These are phyloP conservation scores for Hemichromis elongatus DNA, from an alignment of 2,113 vertebrate species.

Conservation along the genomic window DNA sequence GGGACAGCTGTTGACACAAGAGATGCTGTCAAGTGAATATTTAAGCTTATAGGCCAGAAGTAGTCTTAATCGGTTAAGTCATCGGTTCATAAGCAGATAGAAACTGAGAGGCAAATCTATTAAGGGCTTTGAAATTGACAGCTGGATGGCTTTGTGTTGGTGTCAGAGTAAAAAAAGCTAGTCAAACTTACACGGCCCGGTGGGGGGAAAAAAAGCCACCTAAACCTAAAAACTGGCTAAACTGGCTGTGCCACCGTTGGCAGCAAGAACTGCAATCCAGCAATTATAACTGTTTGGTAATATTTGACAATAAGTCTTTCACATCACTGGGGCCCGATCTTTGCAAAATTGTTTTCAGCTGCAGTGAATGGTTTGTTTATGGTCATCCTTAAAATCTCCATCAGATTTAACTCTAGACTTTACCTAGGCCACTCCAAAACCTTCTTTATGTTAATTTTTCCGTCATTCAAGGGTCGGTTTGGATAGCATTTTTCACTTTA, in stretches of 20 bases:
- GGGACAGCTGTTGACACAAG: slow-evolving; percentile 63
- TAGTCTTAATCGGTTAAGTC: background rate
- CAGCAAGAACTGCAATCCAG: background rate
- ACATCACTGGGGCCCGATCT: background rate
- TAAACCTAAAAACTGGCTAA: background rate
- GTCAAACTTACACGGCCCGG: background rate
- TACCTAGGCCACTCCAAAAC: background rate
- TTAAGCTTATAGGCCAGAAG: background rate
- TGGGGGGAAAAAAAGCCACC: background rate
- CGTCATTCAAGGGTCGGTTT: background rate
- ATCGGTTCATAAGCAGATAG: background rate
- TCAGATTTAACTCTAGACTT: background rate
- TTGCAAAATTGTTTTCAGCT: background rate
- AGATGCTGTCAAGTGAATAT: background rate
- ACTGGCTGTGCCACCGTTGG: background rate
- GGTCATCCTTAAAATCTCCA: background rate
- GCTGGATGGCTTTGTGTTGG: background rate
- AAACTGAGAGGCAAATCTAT: background rate
- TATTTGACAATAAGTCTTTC: background rate
- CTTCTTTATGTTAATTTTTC: background rate
- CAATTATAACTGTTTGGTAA: too few relatives aligned
- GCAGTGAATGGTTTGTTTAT: background rate
- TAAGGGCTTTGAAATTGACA: background rate
- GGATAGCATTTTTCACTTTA: background rate
- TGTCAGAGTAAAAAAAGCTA: background rate